Evolutionary conservation across 2,888 invertebrate genomes (phyloP), one percentile per base, ranked within the genome.

Genomic region (Metellina segmentata): DNA sequence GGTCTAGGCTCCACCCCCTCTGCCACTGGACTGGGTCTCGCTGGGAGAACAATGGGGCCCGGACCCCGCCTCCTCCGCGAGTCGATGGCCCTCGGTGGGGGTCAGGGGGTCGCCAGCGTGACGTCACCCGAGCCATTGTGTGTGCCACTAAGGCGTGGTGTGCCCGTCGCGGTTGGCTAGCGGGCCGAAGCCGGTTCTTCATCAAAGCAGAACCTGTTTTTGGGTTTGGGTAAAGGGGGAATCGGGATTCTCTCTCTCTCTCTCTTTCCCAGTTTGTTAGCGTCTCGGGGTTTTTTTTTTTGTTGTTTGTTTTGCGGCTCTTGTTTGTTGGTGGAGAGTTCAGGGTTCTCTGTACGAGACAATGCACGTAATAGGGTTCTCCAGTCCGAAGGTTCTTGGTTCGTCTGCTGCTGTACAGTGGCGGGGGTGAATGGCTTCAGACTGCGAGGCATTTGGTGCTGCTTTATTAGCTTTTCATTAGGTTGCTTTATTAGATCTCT

Each of bases 81-180:
- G 81, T 90, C 85, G 86, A 75, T 86, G 86, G 74, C 85, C 77
- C 72, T 72, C 61, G 75, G 70, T 51, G 83, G 48, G 83, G 89
- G 77, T 77, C 83, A 61, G 77, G 71, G 85, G 90, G 34, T 90
- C 90, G 74, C 20, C 53, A 16, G 34, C 52, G 85, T 90, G 90
- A 90, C 90, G 90, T 90, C 90, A 90, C 83, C 49, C 16, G 52
- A n/a, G 34, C 34, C 72, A 53, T 75, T 88, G 88, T 70, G 53
- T 61, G 86, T 77, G 86, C 86, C 79, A 69, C 81, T 48, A 71
- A 72, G 85, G 85, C 79, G 79, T 79, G 79, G 74, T 81, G 48
- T 79, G 8, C 16, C 70, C 34, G 86, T 82, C 53, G 81, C 82
- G 87, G 86, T 91, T 91, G 91, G 86, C 70, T 81, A 81, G 69